Base-by-base conservation (phyloP, 2,888 invertebrate species). In the Stenoptilia bipunctidactyla region DNA sequence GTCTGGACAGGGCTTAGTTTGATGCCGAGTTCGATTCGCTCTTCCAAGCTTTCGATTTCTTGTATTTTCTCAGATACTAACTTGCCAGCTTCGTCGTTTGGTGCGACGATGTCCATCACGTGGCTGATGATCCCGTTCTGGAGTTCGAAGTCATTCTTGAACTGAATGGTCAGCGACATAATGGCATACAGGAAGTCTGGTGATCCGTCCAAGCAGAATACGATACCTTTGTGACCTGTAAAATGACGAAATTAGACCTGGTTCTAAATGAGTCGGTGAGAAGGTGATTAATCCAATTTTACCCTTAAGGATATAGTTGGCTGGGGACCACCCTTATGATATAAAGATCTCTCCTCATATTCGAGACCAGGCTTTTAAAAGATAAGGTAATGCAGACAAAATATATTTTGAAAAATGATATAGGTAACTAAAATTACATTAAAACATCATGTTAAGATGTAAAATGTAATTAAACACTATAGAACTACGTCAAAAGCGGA, bases 191-290 rank as follows among this genome's bases (percentile, higher is more conserved):
- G 72, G 56, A 89, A 88, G 27, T 89, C 87, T 0, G 93, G 94
- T 0, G 92, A 86, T 10, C 96, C 96, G 62, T 97, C 97, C 37
- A 98, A 83, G 10, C 94, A 86, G 53, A 91, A 79, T 1, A 93
- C 53, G 34, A 85, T 80, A 2, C 92, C 92, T 10, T 59, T 73
- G 50, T 77, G 69, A 49, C 83, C 83, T 83, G 54, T 1, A 46
- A 45, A 46, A 13, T 6, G 25, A 9, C 25, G 9, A 25, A 6
- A 5, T 25, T 6, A 25, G 25, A 25, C 25, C 25, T 9, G 9
- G 5, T 25, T 25, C 9, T 5, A 25, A 25, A 25, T 25, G 25
- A 25, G 25, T 25, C 5, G 25, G 5, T 9, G 25, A 6, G 25
- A 5, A 9, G 25, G 25, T 25, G 5, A 25, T 25, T 6, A 25